These are phyloP conservation scores for Polydrusus pterygomalis DNA, from an alignment of 2,888 invertebrate genomes.

Conservation along the genomic window DNA sequence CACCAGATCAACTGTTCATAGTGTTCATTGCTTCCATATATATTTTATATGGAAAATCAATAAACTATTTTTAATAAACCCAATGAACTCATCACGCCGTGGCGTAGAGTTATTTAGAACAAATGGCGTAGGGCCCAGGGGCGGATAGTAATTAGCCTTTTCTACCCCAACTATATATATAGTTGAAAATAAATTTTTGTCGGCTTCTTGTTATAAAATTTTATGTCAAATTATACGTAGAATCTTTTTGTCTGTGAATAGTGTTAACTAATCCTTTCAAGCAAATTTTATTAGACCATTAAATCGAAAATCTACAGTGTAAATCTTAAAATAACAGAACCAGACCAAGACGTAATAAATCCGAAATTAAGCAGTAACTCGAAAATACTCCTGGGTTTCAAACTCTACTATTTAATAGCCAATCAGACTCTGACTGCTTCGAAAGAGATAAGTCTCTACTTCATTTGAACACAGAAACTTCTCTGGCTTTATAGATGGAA, in stretches of 20 bases:
- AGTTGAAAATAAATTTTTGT: no score
- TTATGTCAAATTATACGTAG: no score
- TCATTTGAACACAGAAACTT: constrained; percentile 35
- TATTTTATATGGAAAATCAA: no score
- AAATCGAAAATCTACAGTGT: background rate
- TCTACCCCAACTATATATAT: background rate
- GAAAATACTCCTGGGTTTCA: constrained; percentile 35
- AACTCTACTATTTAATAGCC: constrained; percentile 39
- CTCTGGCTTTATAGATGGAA: constrained; percentile 13
- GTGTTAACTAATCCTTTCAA: no score
- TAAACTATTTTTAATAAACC: no score
- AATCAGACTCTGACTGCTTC: constrained; percentile 33
- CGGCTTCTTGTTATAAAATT: no score
- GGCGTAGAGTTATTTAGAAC: no score
- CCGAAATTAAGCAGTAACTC: constrained; percentile 25
- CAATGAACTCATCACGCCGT: no score
- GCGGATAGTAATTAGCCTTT: background rate
- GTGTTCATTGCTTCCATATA: no score
- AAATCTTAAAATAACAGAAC: constrained; percentile 1
- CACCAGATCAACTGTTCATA: no score
- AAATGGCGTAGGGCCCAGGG: no score
- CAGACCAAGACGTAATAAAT: constrained; percentile 25
- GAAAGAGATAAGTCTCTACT: constrained; percentile 27
- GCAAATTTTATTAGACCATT: background rate
- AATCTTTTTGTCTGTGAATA: no score